Evolutionary conservation across 2,888 invertebrate species (phyloP).

Genomic region (Phyto melanocephala): DNA sequence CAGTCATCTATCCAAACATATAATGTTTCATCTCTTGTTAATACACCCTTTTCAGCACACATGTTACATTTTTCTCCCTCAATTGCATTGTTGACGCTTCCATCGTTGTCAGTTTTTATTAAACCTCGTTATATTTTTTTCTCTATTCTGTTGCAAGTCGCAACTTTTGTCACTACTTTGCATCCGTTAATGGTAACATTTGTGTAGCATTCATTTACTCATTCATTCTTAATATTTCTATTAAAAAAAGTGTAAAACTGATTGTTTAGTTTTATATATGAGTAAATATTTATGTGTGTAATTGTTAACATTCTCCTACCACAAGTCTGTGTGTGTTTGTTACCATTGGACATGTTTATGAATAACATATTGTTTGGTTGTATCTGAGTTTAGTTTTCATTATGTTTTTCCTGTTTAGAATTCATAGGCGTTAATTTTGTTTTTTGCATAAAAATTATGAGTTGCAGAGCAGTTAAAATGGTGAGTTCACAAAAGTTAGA

Average conservation of each 20-base stretch:
- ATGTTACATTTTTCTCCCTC: conserved; percentile 8
- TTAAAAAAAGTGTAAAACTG: conserved; percentile 30
- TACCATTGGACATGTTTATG: conserved; percentile 51
- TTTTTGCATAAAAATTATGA: background rate
- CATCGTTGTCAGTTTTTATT: conserved; percentile 23
- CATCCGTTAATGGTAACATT: conserved; percentile 64
- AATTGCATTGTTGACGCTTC: conserved; percentile 31
- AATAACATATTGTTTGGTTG: conserved; percentile 49
- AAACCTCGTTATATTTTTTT: conserved; percentile 16
- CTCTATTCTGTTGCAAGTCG: conserved; percentile 9
- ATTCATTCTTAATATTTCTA: conserved; percentile 58
- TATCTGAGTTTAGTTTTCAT: conserved; percentile 29
- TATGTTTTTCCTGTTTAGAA: conserved; percentile 2
- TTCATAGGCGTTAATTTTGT: background rate
- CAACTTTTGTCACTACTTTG: conserved; percentile 51
- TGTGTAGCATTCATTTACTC: conserved; percentile 51
- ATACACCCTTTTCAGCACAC: background rate
- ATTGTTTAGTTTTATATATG: conserved; percentile 12
- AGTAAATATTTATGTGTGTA: background rate
- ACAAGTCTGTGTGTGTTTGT: conserved; percentile 17
- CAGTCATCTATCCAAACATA: no score
- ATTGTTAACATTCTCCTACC: background rate
- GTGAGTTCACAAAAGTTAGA: background rate
- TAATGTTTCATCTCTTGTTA: background rate
- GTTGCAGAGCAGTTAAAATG: background rate